A percentile compares a stretch with the other conserved stretches of the same genome.
Conservation (phyloP, 2,797 vertebrate genomes). For the Phataginus tricuspis region DNA sequence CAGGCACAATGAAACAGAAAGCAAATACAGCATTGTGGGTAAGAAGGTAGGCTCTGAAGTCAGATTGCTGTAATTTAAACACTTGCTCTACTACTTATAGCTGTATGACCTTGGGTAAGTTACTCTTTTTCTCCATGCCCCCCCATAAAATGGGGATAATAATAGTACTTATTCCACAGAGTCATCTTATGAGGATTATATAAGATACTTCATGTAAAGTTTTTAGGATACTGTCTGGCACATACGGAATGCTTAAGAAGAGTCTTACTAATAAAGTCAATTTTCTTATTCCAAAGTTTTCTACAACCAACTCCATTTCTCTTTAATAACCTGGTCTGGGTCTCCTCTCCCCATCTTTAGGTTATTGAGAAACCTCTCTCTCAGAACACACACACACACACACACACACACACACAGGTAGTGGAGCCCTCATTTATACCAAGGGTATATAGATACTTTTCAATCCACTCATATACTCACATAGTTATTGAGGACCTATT, state of each 20-base stretch:
- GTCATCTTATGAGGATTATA: background rate
- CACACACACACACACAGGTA: background rate
- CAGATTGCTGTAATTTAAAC: background rate
- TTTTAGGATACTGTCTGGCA: background rate
- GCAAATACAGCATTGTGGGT: background rate
- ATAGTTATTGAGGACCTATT: background rate
- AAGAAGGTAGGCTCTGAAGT: conserved; percentile 24
- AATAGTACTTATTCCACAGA: background rate
- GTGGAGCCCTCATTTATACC: background rate
- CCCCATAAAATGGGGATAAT: background rate
- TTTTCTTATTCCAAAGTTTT: conserved; percentile 36
- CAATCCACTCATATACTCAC: conserved; percentile 9
- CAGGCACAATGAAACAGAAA: conserved; percentile 64
- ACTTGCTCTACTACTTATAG: background rate
- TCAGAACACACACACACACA: background rate
- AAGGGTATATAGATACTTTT: background rate
- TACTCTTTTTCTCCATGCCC: background rate
- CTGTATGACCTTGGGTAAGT: background rate
- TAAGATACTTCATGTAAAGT: background rate
- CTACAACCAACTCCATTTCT: conserved; percentile 13
- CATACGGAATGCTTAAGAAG: background rate
- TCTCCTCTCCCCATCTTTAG: background rate
- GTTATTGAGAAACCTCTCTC: background rate
- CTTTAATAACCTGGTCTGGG: conserved; percentile 3
- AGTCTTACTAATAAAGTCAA: conserved; percentile 32